Conservation (phyloP, 2,888 invertebrate genomes). For the Hemaris fuciformis region DNA sequence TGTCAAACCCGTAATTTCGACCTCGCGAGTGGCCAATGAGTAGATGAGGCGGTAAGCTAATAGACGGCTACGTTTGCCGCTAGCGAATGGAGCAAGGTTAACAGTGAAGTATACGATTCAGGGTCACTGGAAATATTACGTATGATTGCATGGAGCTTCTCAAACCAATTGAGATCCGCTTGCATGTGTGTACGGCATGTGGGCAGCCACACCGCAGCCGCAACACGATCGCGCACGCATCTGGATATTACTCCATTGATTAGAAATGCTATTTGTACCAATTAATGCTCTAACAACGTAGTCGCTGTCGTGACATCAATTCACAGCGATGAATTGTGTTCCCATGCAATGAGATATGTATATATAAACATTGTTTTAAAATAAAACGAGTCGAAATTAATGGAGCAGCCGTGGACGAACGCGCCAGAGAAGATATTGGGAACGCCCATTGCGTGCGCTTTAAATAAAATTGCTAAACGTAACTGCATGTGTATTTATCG, state of each 20-base stretch:
- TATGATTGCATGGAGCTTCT: slow-evolving; percentile 28
- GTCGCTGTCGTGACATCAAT: slow-evolving; percentile 56
- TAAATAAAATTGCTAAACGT: slow-evolving; percentile 21
- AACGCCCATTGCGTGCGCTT: slow-evolving; percentile 28
- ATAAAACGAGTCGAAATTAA: slow-evolving; percentile 45
- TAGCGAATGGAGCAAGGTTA: slow-evolving; percentile 58
- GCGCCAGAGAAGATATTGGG: slow-evolving; percentile 32
- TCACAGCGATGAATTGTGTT: slow-evolving; percentile 48
- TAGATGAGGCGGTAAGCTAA: slow-evolving; percentile 55
- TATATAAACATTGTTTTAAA: slow-evolving; percentile 37
- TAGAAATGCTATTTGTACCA: slow-evolving; percentile 22
- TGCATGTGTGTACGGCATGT: background rate
- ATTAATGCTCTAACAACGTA: slow-evolving; percentile 38
- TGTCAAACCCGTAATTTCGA: slow-evolving; percentile 45
- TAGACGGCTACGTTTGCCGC: slow-evolving; percentile 45
- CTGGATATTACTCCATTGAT: slow-evolving; percentile 29
- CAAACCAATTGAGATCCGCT: slow-evolving; percentile 28
- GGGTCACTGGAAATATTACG: slow-evolving; percentile 49
- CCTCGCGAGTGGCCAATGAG: slow-evolving; percentile 54
- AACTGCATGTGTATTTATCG: background rate
- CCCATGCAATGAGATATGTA: slow-evolving; percentile 25
- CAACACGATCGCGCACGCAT: background rate
- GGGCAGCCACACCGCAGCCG: background rate
- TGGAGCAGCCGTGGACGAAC: slow-evolving; percentile 32
- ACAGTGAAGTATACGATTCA: slow-evolving; percentile 54